A percentile compares a stretch with the other conserved stretches of the same genome.
Evolutionary conservation across 2,888 invertebrate genomes (phyloP).

Genomic region (Corbicula japonica): DNA sequence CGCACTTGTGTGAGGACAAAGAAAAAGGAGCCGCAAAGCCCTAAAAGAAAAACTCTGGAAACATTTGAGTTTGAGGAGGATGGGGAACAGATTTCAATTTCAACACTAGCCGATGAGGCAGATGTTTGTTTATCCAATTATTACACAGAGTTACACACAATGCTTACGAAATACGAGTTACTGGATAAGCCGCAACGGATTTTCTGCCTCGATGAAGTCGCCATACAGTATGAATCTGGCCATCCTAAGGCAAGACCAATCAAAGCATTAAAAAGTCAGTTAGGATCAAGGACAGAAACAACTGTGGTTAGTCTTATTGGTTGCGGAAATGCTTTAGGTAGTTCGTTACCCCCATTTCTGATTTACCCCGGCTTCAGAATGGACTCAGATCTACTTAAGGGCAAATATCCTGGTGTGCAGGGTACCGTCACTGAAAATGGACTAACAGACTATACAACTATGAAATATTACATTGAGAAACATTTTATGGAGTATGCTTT

Average conservation of each 20-base stretch:
- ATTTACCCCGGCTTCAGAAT: slow-evolving; percentile 63
- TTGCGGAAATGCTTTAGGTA: slow-evolving; percentile 69
- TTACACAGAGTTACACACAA: slow-evolving; percentile 58
- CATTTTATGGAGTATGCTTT: slow-evolving; percentile 67
- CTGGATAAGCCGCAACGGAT: slow-evolving; percentile 60
- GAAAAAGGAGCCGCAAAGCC: slow-evolving; percentile 28
- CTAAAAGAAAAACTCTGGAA: slow-evolving; percentile 44
- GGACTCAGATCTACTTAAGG: slow-evolving; percentile 53
- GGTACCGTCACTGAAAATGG: slow-evolving; percentile 62
- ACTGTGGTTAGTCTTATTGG: slow-evolving; percentile 66
- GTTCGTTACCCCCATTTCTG: slow-evolving; percentile 65
- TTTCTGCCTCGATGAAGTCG: slow-evolving; percentile 64
- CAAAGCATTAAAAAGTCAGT: slow-evolving; percentile 49
- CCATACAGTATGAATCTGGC: slow-evolving; percentile 67
- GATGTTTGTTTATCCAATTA: slow-evolving; percentile 63
- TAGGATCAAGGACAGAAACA: slow-evolving; percentile 59
- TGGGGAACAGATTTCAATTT: slow-evolving; percentile 57
- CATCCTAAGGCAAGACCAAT: slow-evolving; percentile 60
- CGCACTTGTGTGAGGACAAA: slow-evolving; percentile 53
- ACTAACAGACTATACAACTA: slow-evolving; percentile 61
- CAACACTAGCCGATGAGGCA: slow-evolving; percentile 58
- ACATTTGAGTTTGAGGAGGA: slow-evolving; percentile 62
- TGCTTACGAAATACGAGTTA: slow-evolving; percentile 58
- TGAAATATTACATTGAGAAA: slow-evolving; percentile 62
- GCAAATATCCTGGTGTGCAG: slow-evolving; percentile 60